Base-by-base conservation (phyloP, 2,888 invertebrate genomes). In the Herminia tarsipennalis region DNA sequence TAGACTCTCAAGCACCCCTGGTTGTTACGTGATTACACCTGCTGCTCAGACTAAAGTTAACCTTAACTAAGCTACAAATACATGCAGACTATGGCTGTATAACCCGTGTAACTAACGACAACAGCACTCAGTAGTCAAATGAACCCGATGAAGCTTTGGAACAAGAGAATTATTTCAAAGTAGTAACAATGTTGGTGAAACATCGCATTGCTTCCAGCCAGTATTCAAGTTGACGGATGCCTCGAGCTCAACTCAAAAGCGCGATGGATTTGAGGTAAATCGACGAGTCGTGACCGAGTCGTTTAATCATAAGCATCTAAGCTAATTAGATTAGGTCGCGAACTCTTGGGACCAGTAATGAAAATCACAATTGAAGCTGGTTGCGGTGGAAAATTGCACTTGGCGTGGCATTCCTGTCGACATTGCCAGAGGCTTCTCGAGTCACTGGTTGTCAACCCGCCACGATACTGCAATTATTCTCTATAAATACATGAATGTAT, bases 241-340 rank as follows among this genome's bases (percentile, higher is more conserved):
- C 70, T 30, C 76, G 75, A 74, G 70, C 78, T 76, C 81, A 73
- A 81, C 81, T 83, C 83, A 81, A 87, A 83, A 86, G 78, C 83
- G 74, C 81, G 76, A 78, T 77, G 76, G 77, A 79, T 85, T 87
- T 77, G 80, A 84, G 78, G 82, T 86, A 90, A 90, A 90, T 88
- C 83, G 88, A 77, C 68, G 68, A 83, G 73, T 89, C 90, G 89
- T 91, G 90, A 89, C 85, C 73, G 70, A 72, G 77, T 80, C 80
- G 81, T 89, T 89, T 88, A 86, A 89, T 90, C 83, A 89, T 88
- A 88, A 90, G 83, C 82, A 88, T 88, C 86, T 79, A 78, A 81
- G 84, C 81, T 89, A 91, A 91, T 91, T 90, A 90, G 86, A 89
- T 80, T 87, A 85, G 88, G 86, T 87, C 85, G 84, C 82, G 85